phyloP scores from a whole-genome alignment of 2,113 vertebrate genomes.

The Bos taurus region DNA sequence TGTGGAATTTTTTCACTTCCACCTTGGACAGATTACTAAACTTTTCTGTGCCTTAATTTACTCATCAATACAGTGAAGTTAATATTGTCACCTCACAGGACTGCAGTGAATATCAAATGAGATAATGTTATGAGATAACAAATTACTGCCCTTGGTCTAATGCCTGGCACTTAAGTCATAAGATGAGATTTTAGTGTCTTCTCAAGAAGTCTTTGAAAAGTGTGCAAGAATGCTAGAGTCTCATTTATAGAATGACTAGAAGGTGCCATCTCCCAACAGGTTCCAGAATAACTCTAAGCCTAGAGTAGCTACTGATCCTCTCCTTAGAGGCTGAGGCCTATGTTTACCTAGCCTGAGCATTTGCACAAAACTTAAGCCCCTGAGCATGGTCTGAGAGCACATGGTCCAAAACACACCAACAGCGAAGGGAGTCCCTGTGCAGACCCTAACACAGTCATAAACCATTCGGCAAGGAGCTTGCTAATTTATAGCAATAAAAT shows the following conservation, averaged over 20 bases:
- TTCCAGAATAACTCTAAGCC: not conserved
- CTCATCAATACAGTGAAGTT: not conserved
- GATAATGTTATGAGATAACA: not conserved
- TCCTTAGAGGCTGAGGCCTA: not conserved
- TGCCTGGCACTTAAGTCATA: not conserved
- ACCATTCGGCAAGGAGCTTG: no score
- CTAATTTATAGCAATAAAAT: not conserved
- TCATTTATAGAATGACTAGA: not conserved
- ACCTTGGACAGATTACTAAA: not conserved
- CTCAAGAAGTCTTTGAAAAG: not conserved
- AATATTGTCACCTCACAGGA: not conserved
- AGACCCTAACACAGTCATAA: not conserved
- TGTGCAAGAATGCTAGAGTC: not conserved
- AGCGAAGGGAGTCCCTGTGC: not conserved
- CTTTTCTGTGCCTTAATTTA: not conserved
- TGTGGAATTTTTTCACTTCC: not conserved
- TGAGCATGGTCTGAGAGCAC: not conserved
- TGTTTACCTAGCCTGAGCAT: not conserved
- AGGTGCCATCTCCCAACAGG: rapidly evolving
- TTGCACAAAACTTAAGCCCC: no score
- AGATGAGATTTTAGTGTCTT: not conserved
- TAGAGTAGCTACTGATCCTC: not conserved
- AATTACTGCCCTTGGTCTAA: not conserved
- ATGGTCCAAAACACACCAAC: not conserved
- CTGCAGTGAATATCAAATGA: not conserved